Evolutionary conservation across 2,888 invertebrate genomes (phyloP).

Genomic region (Athalia cordata): DNA sequence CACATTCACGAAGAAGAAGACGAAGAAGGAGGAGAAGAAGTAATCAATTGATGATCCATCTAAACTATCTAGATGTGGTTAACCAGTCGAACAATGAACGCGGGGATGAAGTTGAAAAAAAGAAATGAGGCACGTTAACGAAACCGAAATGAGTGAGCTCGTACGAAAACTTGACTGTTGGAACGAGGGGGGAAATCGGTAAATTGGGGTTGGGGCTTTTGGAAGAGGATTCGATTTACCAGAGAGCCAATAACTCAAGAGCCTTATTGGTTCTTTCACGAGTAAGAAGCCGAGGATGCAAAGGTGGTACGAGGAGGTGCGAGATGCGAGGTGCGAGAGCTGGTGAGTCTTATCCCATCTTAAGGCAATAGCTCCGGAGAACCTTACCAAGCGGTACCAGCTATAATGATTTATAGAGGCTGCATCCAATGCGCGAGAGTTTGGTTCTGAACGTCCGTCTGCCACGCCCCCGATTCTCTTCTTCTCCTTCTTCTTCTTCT

Average conservation of each 20-base stretch:
- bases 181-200: neutral
- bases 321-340: neutral
- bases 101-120: too few species aligned
- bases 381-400: neutral
- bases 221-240: conserved; percentile 36
- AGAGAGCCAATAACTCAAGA: conserved; percentile 42
- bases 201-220: too few species aligned
- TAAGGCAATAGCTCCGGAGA: conserved; percentile 11
- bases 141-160: too few species aligned
- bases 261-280: conserved; percentile 33
- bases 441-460: conserved; percentile 49
- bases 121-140: too few species aligned
- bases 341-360: conserved; percentile 13
- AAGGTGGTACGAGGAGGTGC: conserved; percentile 26
- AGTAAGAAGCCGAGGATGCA: conserved; percentile 33
- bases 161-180: neutral
- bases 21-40: too few species aligned
- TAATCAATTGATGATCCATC: too few species aligned
- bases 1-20: too few species aligned
- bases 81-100: too few species aligned
- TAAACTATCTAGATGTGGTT: too few species aligned
- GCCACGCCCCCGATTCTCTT: conserved; percentile 55
- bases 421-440: neutral
- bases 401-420: conserved; percentile 42
- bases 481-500: neutral